Evolutionary conservation across 2,113 vertebrate genomes (phyloP).

Genomic region (Beaufortia kweichowensis): DNA sequence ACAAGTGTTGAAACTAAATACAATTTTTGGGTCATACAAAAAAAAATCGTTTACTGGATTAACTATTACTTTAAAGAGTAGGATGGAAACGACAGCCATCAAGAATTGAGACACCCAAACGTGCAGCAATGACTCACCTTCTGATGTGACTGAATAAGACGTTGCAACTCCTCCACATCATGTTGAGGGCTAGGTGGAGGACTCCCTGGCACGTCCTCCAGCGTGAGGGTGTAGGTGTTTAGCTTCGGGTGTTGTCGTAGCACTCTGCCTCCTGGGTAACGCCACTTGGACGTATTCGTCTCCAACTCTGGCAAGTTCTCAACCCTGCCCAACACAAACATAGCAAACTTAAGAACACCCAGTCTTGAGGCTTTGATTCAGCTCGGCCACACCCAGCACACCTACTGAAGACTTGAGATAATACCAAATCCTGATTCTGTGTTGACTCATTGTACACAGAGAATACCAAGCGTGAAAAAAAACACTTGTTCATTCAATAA

Average conservation of each 20-base stretch:
- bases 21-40: too few species aligned
- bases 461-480: slow-evolving; percentile 16
- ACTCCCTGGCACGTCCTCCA: slow-evolving; percentile 50
- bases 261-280: slow-evolving; percentile 72
- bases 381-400: slow-evolving; percentile 43
- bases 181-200: slow-evolving; percentile 58
- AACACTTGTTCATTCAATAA: neutral
- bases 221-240: slow-evolving; percentile 78
- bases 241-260: slow-evolving; percentile 78
- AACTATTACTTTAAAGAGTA: too few species aligned
- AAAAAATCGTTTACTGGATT: too few species aligned
- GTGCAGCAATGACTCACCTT: slow-evolving; percentile 50
- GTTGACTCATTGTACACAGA: slow-evolving; percentile 14
- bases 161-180: slow-evolving; percentile 72
- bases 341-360: slow-evolving; percentile 36
- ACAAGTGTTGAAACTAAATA: too few species aligned
- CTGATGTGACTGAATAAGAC: slow-evolving; percentile 48
- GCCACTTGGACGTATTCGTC: slow-evolving; percentile 70
- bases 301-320: slow-evolving; percentile 70
- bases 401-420: slow-evolving; percentile 18
- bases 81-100: slow-evolving; percentile 1
- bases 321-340: slow-evolving; percentile 57
- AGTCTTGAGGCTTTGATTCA: slow-evolving; percentile 27
- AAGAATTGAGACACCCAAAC: neutral
- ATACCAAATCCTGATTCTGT: neutral